Percentiles rank a stretch among this genome's conserved stretches.
Evolutionary conservation across 2,888 invertebrate genomes (phyloP).

Genomic region (Xiphydria camelus): DNA sequence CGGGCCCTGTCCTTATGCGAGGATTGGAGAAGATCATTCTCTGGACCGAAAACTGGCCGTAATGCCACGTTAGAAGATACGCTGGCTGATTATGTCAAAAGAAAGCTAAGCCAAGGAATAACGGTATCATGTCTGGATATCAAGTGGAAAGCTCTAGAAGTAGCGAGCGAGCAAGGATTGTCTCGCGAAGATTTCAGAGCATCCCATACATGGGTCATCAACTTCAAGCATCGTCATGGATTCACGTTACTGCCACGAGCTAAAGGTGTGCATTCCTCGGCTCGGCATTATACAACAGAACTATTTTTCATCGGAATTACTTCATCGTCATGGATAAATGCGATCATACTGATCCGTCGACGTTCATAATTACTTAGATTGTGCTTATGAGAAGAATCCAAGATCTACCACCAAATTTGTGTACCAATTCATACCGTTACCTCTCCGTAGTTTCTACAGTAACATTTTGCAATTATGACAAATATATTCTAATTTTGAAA

Average conservation of each 20-base stretch:
- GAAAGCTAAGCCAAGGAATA: neutral
- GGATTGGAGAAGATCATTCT: neutral
- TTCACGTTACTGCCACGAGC: neutral
- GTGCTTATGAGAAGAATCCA: too few species aligned
- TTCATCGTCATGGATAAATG: too few species aligned
- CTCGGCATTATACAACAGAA: too few species aligned
- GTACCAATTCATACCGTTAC: too few species aligned
- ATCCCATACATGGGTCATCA: neutral
- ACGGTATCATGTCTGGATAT: neutral
- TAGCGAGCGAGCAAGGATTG: neutral
- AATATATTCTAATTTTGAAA: too few species aligned
- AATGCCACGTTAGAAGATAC: neutral
- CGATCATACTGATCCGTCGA: too few species aligned
- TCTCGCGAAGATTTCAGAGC: neutral
- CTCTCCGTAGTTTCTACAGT: too few species aligned
- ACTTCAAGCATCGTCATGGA: neutral
- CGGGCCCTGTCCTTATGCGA: neutral
- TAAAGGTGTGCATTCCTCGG: slow-evolving; percentile 1
- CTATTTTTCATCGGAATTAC: too few species aligned
- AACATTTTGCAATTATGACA: too few species aligned
- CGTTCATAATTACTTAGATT: too few species aligned
- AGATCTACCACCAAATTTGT: too few species aligned
- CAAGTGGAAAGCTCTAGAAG: neutral
- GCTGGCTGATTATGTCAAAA: neutral
- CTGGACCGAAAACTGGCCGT: neutral